phyloP scores from a whole-genome alignment of 2,113 vertebrate genomes.

The Neodontobutis hainanensis region DNA sequence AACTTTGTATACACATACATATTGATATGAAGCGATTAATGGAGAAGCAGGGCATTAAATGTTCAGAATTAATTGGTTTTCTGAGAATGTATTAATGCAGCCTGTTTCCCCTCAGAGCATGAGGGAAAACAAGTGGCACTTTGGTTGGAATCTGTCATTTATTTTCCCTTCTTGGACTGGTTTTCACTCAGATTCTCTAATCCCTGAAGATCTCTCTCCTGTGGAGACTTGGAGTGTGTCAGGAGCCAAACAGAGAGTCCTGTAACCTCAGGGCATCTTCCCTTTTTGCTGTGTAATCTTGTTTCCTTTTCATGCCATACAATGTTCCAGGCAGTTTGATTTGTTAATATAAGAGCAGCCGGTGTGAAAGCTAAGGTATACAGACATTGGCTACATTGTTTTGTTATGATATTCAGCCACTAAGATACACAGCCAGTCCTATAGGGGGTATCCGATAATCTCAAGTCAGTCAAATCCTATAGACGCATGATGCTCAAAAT shows the following conservation, averaged over 20 bases:
- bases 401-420: no score
- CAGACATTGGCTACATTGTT: no score
- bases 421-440: no score
- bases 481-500: no score
- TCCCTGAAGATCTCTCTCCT: slow-evolving; percentile 32
- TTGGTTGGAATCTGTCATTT: slow-evolving; percentile 8
- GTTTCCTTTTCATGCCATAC: background rate
- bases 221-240: slow-evolving; percentile 23
- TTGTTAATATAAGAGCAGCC: background rate
- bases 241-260: slow-evolving; percentile 20
- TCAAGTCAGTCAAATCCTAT: no score
- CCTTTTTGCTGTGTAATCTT: background rate
- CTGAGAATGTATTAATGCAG: slow-evolving; percentile 28
- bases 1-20: slow-evolving; percentile 39
- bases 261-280: slow-evolving; percentile 12
- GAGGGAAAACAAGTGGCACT: slow-evolving; percentile 32
- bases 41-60: slow-evolving; percentile 9
- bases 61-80: slow-evolving; percentile 35
- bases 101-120: background rate
- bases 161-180: background rate
- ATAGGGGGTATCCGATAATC: no score
- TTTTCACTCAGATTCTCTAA: slow-evolving; percentile 10
- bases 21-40: slow-evolving; percentile 25
- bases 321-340: slow-evolving; percentile 8
- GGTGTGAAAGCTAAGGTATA: no score